Conservation (phyloP, 2,888 invertebrate species). For the Pterostichus madidus region DNA sequence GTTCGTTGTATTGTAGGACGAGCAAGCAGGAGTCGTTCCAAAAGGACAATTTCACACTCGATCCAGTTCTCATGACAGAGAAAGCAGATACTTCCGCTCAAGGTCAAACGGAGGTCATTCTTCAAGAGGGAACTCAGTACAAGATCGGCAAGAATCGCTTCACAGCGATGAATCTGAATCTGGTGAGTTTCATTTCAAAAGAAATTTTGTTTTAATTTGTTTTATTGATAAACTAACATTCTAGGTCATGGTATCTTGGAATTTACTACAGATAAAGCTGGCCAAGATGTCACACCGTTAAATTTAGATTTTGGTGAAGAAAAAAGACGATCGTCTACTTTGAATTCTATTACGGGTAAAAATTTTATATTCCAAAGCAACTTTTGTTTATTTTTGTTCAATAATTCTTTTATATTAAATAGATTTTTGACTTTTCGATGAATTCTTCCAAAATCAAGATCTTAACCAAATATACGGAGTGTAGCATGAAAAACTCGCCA, state of each 20-base stretch:
- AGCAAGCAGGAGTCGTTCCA: slow-evolving; percentile 81
- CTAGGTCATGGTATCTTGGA: slow-evolving; percentile 87
- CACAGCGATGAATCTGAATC: slow-evolving; percentile 78
- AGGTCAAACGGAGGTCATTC: slow-evolving; percentile 75
- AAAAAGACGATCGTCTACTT: slow-evolving; percentile 84
- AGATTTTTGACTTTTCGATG: not conserved
- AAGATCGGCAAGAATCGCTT: slow-evolving; percentile 76
- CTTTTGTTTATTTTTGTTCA: too few species aligned
- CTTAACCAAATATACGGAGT: too few species aligned
- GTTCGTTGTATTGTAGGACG: slow-evolving; percentile 80
- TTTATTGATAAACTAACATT: slow-evolving; percentile 39
- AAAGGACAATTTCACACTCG: slow-evolving; percentile 74
- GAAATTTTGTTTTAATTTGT: not conserved
- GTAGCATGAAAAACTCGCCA: not conserved
- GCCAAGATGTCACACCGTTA: slow-evolving; percentile 91
- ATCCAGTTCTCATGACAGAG: slow-evolving; percentile 74
- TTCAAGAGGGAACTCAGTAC: slow-evolving; percentile 75
- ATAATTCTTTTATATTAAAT: slow-evolving; percentile 35
- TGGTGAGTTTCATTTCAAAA: slow-evolving; percentile 71
- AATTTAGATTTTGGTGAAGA: slow-evolving; percentile 88
- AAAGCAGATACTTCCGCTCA: slow-evolving; percentile 60
- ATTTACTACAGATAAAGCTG: slow-evolving; percentile 92
- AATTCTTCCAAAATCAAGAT: not conserved
- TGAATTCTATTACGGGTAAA: slow-evolving; percentile 89
- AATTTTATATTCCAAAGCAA: too few species aligned